phyloP scores from a whole-genome alignment of 2,888 invertebrate species.

The Criorhina ranunculi region DNA sequence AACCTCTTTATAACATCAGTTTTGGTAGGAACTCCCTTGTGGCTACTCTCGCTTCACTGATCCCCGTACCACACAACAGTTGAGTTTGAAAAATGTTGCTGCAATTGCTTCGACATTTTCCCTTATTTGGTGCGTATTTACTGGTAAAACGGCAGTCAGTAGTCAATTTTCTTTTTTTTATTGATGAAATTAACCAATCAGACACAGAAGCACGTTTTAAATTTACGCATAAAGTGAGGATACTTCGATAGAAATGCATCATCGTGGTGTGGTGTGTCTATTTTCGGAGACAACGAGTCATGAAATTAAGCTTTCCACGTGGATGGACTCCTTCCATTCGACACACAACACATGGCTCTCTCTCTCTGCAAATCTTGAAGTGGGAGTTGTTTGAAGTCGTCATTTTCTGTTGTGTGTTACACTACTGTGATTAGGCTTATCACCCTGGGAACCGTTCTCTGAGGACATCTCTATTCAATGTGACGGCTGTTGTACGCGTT shows the following conservation, averaged over 20 bases:
- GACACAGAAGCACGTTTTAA: not conserved
- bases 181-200: not conserved
- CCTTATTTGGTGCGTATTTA: not conserved
- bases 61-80: too few species aligned
- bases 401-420: too few species aligned
- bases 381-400: too few species aligned
- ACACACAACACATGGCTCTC: too few species aligned
- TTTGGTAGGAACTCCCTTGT: not conserved
- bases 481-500: too few species aligned
- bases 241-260: not conserved
- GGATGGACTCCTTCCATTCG: not conserved
- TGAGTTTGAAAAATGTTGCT: conserved; percentile 3
- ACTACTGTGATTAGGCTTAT: too few species aligned
- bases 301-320: not conserved
- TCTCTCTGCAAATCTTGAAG: too few species aligned
- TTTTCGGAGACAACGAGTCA: not conserved
- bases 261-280: not conserved
- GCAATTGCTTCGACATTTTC: not conserved
- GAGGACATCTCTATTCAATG: too few species aligned
- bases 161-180: not conserved
- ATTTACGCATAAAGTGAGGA: not conserved
- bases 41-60: too few species aligned
- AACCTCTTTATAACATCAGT: too few species aligned
- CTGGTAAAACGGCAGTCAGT: not conserved
- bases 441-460: too few species aligned